Percentiles rank a stretch among this genome's conserved stretches.
These are phyloP conservation scores for Madoqua kirkii DNA, from an alignment of 2,113 vertebrate genomes.

Conservation along the genomic window DNA sequence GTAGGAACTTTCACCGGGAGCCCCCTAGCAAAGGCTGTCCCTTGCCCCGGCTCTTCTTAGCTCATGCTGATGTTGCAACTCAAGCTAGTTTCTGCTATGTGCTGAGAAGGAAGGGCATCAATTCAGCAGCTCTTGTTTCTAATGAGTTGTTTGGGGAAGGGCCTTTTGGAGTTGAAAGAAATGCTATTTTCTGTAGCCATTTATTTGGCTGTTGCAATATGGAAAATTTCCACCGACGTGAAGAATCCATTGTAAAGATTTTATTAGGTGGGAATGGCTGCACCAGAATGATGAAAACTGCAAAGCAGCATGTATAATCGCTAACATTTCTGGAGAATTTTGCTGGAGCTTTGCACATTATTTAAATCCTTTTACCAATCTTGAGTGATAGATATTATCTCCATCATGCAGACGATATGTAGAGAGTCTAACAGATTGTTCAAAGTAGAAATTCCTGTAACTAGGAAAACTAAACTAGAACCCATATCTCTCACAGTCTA, in stretches of 20 bases:
- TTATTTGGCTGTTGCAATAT: background rate
- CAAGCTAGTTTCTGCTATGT: background rate
- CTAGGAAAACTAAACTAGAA: background rate
- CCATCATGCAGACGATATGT: background rate
- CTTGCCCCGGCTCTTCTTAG: background rate
- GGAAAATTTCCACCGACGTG: background rate
- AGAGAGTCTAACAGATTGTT: background rate
- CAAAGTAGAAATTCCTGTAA: background rate
- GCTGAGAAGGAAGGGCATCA: background rate
- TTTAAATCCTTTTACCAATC: background rate
- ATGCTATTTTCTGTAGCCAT: background rate
- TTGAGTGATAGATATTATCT: background rate
- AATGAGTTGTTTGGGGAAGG: background rate
- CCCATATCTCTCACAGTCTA: background rate
- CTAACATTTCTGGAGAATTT: background rate
- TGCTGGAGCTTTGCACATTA: background rate
- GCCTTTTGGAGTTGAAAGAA: background rate
- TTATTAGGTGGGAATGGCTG: background rate
- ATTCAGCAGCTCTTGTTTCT: background rate
- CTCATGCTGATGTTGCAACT: background rate
- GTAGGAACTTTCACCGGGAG: background rate
- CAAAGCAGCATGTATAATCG: background rate
- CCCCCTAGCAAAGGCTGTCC: background rate
- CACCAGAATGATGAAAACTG: background rate
- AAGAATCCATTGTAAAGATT: conserved; percentile 1